Evolutionary conservation across 2,797 vertebrate genomes (phyloP).

Genomic region (Hylomyscus alleni): DNA sequence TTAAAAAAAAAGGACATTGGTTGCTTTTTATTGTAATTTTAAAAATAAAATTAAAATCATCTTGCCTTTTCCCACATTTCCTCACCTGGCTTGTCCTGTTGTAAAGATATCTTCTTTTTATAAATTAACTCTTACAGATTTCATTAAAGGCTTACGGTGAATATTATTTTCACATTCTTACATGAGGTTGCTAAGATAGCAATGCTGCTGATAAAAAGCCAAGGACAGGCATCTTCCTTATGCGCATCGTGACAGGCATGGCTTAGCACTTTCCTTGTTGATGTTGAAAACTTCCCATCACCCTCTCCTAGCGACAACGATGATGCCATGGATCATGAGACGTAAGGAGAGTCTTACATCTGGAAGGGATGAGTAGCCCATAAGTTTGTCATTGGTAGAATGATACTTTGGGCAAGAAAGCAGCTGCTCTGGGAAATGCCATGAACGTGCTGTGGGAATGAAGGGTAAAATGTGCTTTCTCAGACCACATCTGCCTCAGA

Average conservation of each 20-base stretch:
- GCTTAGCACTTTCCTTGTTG: neutral
- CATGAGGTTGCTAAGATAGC: neutral
- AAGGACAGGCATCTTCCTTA: neutral
- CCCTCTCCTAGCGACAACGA: neutral
- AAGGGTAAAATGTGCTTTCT: neutral
- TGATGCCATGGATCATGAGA: neutral
- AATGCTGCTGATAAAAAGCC: neutral
- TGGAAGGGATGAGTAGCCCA: neutral
- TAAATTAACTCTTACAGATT: neutral
- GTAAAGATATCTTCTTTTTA: neutral
- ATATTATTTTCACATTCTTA: conserved; percentile 43
- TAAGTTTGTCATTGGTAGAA: neutral
- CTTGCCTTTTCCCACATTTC: neutral
- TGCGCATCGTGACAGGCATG: neutral
- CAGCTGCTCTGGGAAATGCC: neutral
- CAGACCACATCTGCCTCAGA: neutral
- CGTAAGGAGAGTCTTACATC: neutral
- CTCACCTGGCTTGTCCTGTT: neutral
- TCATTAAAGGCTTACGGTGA: neutral
- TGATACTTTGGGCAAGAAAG: neutral
- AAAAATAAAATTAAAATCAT: neutral
- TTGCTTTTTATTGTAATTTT: neutral
- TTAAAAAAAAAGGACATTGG: neutral
- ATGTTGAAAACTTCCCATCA: conserved; percentile 11
- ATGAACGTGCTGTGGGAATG: neutral